Conservation (phyloP, 2,888 invertebrate genomes). For the Drosophila birchii region DNA sequence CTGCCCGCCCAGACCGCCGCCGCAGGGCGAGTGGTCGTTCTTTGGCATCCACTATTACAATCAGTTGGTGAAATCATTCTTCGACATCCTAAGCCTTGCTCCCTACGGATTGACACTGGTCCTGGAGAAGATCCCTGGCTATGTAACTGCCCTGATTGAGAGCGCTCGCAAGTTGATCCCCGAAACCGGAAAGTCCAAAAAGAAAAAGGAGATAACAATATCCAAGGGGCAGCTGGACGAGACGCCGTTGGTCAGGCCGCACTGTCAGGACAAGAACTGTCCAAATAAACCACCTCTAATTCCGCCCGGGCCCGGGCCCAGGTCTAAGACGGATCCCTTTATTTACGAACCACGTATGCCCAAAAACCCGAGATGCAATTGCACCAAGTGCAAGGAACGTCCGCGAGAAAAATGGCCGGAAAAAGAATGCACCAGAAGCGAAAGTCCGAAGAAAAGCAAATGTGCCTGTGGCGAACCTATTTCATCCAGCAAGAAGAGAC, state of each 20-base stretch:
- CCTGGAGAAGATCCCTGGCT: conserved; percentile 45
- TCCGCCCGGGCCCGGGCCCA: neutral
- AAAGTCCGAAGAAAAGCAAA: neutral
- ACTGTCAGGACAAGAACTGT: conserved; percentile 25
- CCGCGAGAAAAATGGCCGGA: conserved; percentile 46
- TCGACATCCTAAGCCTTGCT: conserved; percentile 40
- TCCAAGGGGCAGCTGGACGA: conserved; percentile 28
- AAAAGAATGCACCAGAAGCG: conserved; percentile 37
- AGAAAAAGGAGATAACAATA: conserved; percentile 31
- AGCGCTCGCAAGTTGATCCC: neutral
- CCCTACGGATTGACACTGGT: conserved; percentile 45
- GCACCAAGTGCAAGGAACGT: conserved; percentile 40
- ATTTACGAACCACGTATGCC: conserved; percentile 34
- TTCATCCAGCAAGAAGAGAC: conserved; percentile 16
- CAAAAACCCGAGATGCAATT: conserved; percentile 27
- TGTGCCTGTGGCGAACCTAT: neutral
- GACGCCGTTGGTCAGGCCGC: conserved; percentile 23
- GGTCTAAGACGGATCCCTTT: conserved; percentile 8
- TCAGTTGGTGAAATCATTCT: conserved; percentile 43
- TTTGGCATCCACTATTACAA: conserved; percentile 62
- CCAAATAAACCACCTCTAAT: conserved; percentile 14
- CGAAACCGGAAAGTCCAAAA: conserved; percentile 7
- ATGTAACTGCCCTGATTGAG: neutral
- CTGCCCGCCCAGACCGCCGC: conserved; percentile 56
- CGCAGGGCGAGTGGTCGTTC: conserved; percentile 52